Percentiles rank a stretch among this genome's conserved stretches.
phyloP scores from a whole-genome alignment of 2,888 invertebrate species.

The Eupithecia vulgata region DNA sequence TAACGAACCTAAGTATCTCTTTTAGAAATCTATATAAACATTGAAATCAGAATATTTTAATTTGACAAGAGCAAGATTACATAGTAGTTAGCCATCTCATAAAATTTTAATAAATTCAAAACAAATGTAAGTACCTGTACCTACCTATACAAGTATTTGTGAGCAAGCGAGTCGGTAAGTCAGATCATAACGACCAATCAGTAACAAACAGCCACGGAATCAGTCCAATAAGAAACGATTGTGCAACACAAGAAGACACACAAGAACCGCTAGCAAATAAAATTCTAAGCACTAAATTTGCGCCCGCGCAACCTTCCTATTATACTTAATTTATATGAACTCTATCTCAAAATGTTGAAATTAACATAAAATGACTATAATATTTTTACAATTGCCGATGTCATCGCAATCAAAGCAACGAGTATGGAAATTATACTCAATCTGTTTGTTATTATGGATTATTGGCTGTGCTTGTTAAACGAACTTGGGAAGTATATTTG shows the following conservation, averaged over 20 bases:
- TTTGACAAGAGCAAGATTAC: not conserved
- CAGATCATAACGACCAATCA: not conserved
- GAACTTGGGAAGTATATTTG: constrained; percentile 35
- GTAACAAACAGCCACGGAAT: not conserved
- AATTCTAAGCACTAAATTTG: constrained; percentile 60
- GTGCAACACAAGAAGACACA: constrained; percentile 50
- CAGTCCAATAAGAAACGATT: constrained; percentile 17
- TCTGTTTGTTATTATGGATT: constrained; percentile 44
- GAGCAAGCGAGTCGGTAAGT: constrained; percentile 1
- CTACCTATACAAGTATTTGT: not conserved
- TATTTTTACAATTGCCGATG: constrained; percentile 70
- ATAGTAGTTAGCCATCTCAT: not conserved
- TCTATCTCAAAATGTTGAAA: constrained; percentile 61
- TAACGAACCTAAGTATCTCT: not conserved
- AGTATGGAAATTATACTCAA: constrained; percentile 62
- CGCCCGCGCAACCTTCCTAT: constrained; percentile 60
- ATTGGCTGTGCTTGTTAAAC: constrained; percentile 33
- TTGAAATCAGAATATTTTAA: not conserved
- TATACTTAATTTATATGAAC: constrained; percentile 44
- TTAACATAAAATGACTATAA: constrained; percentile 78
- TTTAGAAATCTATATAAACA: not conserved
- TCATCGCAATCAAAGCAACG: constrained; percentile 60
- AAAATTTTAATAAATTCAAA: constrained; percentile 2
- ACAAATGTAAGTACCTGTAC: constrained; percentile 1
- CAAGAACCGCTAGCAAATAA: constrained; percentile 60